These are phyloP conservation scores for Lagopus muta DNA, from an alignment of 2,113 vertebrate species.

Conservation along the genomic window DNA sequence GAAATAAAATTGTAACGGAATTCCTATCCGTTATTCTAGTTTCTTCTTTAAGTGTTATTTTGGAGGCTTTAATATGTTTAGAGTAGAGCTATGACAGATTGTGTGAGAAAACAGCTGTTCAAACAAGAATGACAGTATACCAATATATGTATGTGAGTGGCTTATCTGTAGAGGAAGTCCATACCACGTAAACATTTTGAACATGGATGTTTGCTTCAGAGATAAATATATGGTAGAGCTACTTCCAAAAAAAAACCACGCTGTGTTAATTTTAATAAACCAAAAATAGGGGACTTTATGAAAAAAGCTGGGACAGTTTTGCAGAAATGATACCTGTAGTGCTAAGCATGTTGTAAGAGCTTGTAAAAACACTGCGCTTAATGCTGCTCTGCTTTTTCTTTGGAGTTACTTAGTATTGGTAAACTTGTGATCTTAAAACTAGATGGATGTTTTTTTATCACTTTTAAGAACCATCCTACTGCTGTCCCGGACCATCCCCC, in stretches of 20 bases:
- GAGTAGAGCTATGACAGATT: neutral
- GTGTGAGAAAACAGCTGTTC: constrained; percentile 16
- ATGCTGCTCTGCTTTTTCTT: neutral
- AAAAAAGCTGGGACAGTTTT: neutral
- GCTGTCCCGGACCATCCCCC: too few species aligned
- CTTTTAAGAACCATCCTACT: neutral
- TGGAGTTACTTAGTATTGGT: neutral
- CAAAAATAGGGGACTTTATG: neutral
- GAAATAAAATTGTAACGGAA: neutral
- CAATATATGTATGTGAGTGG: neutral
- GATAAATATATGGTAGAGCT: neutral
- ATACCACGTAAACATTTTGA: neutral
- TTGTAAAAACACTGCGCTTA: neutral
- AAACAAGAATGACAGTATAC: neutral
- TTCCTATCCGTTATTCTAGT: neutral
- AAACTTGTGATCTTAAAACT: neutral
- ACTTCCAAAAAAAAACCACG: neutral
- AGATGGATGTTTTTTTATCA: neutral
- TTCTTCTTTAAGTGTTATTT: neutral
- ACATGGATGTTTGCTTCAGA: neutral
- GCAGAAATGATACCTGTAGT: neutral
- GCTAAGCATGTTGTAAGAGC: neutral
- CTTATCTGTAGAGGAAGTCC: neutral
- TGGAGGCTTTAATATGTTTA: neutral
- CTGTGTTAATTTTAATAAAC: neutral